phyloP scores from a whole-genome alignment of 2,113 vertebrate genomes.

The Progne subis region DNA sequence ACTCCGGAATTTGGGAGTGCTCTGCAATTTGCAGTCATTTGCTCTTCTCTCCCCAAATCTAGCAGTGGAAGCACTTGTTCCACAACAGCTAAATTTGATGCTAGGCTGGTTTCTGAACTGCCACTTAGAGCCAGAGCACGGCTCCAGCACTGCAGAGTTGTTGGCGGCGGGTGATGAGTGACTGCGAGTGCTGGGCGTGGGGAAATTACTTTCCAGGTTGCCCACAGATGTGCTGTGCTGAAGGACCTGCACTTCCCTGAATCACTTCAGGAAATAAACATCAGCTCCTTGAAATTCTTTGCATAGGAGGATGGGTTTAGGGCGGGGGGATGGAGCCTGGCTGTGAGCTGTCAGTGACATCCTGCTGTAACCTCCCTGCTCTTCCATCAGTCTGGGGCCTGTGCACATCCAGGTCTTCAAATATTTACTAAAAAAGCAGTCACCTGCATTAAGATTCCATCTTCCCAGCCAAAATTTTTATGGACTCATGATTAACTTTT shows the following conservation, averaged over 20 bases:
- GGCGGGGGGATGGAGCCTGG: not conserved
- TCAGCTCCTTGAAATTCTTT: not conserved
- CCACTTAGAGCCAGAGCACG: not conserved
- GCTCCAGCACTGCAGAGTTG: not conserved
- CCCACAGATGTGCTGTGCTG: not conserved
- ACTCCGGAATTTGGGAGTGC: not conserved
- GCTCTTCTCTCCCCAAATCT: not conserved
- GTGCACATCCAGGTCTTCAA: not conserved
- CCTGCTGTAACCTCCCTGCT: not conserved
- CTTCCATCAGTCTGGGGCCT: not conserved
- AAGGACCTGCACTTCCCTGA: not conserved
- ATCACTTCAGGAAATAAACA: not conserved
- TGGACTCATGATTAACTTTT: not conserved
- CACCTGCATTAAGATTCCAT: not conserved
- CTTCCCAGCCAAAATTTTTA: conserved; percentile 2
- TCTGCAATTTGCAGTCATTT: not conserved
- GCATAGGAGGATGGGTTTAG: not conserved
- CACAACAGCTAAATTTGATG: not conserved
- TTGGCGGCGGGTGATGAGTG: not conserved
- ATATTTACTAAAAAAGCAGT: not conserved
- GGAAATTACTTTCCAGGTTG: not conserved
- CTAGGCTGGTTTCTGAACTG: not conserved
- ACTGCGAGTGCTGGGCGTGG: not conserved
- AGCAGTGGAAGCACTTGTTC: not conserved
- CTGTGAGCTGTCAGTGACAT: not conserved